Percentiles rank a stretch among this genome's conserved stretches.
These are phyloP conservation scores for Carettochelys insculpta DNA, from an alignment of 2,113 vertebrate genomes.

Conservation along the genomic window DNA sequence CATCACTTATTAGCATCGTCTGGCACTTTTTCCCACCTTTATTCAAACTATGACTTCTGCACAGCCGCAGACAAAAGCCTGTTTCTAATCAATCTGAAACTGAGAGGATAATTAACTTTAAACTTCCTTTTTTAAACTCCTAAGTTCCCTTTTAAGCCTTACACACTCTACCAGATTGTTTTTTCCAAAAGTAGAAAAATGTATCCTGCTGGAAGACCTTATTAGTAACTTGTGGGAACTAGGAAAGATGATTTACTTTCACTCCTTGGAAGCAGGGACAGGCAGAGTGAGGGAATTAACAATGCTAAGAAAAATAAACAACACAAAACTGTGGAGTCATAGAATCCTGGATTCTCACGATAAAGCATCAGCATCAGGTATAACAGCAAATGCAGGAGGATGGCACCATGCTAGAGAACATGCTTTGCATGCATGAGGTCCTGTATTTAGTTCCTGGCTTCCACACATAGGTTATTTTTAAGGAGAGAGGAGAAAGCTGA, in stretches of 20 bases:
- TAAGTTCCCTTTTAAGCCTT: background rate
- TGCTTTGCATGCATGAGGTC: background rate
- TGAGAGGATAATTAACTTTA: background rate
- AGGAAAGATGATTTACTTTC: background rate
- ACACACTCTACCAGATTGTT: background rate
- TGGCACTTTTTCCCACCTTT: background rate
- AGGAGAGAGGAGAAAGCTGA: background rate
- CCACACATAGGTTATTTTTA: background rate
- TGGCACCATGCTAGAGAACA: background rate
- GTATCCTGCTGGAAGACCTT: background rate
- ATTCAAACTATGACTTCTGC: fast-evolving
- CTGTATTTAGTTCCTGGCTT: background rate
- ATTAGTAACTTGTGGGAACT: background rate
- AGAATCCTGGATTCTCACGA: background rate
- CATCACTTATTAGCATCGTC: background rate
- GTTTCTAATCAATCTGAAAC: background rate
- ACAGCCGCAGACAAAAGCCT: background rate
- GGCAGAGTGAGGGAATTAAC: background rate
- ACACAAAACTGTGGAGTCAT: background rate
- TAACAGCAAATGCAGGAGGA: background rate
- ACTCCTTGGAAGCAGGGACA: background rate
- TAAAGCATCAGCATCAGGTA: background rate
- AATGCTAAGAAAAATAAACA: background rate
- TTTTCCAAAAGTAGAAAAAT: background rate
- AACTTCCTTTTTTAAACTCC: background rate